Conservation (phyloP, 2,113 vertebrate genomes). For the Anguilla rostrata region DNA sequence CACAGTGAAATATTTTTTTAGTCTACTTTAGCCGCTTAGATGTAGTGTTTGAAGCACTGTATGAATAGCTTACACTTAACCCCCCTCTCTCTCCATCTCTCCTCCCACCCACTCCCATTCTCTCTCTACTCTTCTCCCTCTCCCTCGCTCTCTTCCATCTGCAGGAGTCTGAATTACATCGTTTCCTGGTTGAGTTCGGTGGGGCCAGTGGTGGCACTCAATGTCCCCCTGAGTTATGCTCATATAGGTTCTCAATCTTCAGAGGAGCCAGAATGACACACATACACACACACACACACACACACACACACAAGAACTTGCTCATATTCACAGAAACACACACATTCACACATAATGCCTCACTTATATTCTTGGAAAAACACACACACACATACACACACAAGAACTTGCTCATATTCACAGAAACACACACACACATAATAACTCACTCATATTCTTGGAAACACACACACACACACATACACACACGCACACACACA, state of each 20-base stretch:
- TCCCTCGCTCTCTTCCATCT: background rate
- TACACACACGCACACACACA: background rate
- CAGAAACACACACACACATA: no score
- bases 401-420: no score
- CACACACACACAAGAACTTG: background rate
- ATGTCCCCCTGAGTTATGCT: conserved; percentile 61
- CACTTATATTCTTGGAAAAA: no score
- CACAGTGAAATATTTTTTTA: no score
- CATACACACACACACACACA: background rate
- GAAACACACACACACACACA: background rate
- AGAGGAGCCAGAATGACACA: background rate
- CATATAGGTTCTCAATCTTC: background rate
- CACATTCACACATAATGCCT: no score
- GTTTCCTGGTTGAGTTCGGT: conserved; percentile 72
- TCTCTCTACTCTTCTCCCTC: background rate
- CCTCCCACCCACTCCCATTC: background rate
- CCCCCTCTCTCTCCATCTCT: background rate
- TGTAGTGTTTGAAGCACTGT: background rate
- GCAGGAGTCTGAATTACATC: conserved; percentile 67
- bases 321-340: no score
- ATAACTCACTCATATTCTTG: no score
- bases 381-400: no score
- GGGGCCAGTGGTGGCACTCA: conserved; percentile 69
- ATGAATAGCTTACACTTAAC: no score
- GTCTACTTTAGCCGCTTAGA: background rate